Evolutionary conservation across 1,140 invertebrate genomes (phyloP).

Genomic region (Palaemon carinicauda): DNA sequence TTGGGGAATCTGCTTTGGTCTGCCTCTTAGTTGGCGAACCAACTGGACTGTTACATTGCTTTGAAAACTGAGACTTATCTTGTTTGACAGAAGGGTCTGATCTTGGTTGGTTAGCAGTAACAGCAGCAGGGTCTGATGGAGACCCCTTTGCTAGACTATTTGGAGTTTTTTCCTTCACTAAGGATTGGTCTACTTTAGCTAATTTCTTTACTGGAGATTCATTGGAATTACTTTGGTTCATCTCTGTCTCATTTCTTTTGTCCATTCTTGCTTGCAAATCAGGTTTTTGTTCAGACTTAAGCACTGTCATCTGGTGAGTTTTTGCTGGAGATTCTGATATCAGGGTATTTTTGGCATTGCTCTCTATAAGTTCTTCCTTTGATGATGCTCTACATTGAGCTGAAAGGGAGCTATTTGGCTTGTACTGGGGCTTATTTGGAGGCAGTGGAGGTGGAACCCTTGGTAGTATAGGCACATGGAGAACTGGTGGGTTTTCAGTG

Average conservation of each 20-base stretch:
- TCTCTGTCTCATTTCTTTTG: no score
- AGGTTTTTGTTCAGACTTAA: neutral
- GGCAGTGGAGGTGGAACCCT: neutral
- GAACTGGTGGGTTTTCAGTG: no score
- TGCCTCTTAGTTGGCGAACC: neutral
- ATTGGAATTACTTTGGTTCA: no score
- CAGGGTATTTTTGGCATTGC: neutral
- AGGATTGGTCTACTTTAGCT: neutral
- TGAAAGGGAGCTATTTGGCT: neutral
- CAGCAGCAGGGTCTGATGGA: no score
- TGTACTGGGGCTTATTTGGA: conserved; percentile 15
- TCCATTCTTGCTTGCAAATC: neutral
- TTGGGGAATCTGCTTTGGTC: neutral
- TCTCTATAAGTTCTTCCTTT: neutral
- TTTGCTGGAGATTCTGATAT: neutral
- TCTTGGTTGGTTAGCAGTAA: no score
- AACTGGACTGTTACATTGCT: no score
- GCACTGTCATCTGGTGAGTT: neutral
- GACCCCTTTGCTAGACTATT: no score
- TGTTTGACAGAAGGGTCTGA: no score
- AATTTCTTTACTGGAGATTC: neutral
- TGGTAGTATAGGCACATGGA: no score
- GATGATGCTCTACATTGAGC: neutral
- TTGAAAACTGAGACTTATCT: no score
- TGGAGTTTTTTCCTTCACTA: no score